Percentiles rank a stretch among this genome's conserved stretches.
Evolutionary conservation across 1,140 invertebrate genomes (phyloP).

Genomic region (Oryctes rhinoceros): DNA sequence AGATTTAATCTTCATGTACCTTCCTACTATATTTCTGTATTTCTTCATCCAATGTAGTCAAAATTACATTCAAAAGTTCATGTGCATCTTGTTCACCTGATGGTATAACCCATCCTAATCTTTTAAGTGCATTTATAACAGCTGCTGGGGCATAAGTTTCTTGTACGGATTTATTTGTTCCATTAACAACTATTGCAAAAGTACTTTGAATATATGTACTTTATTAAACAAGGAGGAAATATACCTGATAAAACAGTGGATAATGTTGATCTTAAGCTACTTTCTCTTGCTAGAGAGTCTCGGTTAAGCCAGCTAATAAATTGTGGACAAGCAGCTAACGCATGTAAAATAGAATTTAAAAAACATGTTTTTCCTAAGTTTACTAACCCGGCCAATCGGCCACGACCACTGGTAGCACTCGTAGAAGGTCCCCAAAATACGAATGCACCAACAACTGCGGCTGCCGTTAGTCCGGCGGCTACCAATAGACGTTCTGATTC

Average conservation of each 20-base stretch:
- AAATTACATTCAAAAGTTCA: constrained; percentile 87
- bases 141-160: constrained; percentile 71
- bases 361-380: constrained; percentile 90
- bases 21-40: constrained; percentile 66
- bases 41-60: constrained; percentile 88
- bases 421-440: constrained; percentile 80
- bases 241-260: constrained; percentile 59
- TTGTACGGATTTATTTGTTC: constrained; percentile 72
- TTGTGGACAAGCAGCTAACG: constrained; percentile 80
- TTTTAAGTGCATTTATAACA: constrained; percentile 77
- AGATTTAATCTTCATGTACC: constrained; percentile 58
- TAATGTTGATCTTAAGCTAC: constrained; percentile 55
- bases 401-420: constrained; percentile 67
- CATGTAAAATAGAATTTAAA: constrained; percentile 85
- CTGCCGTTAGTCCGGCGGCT: constrained; percentile 77
- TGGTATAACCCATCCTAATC: constrained; percentile 84
- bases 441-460: constrained; percentile 78
- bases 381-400: constrained; percentile 79
- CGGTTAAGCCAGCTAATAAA: constrained; percentile 83
- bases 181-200: constrained; percentile 73
- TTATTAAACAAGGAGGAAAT: constrained; percentile 6
- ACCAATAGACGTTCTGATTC: constrained; percentile 73
- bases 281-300: constrained; percentile 60
- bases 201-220: neutral
- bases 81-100: constrained; percentile 93